phyloP scores from a whole-genome alignment of 2,797 vertebrate genomes.

The Cetoscarus ocellatus region DNA sequence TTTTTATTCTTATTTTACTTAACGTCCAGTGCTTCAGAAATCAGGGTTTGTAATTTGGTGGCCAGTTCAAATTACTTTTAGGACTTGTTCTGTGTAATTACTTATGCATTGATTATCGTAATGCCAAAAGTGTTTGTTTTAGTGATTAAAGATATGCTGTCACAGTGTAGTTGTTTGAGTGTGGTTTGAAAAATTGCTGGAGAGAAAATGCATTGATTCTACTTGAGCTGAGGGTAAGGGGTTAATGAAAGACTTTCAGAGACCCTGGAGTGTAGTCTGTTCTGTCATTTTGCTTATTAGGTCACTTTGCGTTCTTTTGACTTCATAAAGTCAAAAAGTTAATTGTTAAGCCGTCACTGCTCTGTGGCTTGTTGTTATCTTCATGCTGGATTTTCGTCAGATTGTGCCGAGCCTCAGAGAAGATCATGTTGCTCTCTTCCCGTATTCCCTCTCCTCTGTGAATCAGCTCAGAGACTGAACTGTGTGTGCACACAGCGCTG shows the following conservation, averaged over 20 bases:
- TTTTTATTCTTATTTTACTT: too few species aligned
- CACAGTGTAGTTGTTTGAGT: not conserved
- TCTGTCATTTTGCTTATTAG: slow-evolving; percentile 1
- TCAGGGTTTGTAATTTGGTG: too few species aligned
- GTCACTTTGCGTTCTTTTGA: not conserved
- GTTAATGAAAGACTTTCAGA: not conserved
- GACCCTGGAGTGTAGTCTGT: not conserved
- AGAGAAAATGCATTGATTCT: not conserved
- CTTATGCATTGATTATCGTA: not conserved
- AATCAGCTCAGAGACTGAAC: slow-evolving; percentile 32
- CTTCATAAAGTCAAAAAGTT: not conserved
- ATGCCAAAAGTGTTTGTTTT: not conserved
- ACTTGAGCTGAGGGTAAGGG: not conserved
- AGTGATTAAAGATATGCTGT: not conserved
- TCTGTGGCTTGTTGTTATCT: slow-evolving; percentile 13
- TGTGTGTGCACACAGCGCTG: not conserved
- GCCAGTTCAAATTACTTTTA: too few species aligned
- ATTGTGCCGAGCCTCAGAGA: slow-evolving; percentile 2
- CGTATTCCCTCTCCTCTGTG: slow-evolving; percentile 24
- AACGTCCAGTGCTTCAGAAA: too few species aligned
- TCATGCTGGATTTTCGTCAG: slow-evolving; percentile 16
- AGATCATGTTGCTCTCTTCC: not conserved
- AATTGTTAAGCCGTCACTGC: not conserved
- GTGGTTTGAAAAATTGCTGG: not conserved
- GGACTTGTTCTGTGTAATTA: not conserved